Conservation (phyloP, 2,888 invertebrate species). For the Chrysomela aeneicollis region DNA sequence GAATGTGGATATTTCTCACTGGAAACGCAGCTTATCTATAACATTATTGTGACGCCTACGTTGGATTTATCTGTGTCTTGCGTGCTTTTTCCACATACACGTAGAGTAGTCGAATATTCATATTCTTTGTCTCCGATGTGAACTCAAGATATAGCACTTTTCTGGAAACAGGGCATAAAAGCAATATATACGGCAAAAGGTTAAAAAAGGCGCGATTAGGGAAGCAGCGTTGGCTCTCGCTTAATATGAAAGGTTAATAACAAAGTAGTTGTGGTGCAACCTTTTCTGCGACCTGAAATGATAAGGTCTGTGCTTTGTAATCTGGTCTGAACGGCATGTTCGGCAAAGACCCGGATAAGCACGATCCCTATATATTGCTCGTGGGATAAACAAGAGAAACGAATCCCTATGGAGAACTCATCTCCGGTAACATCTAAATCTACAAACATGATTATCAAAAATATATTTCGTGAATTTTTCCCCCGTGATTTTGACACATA, state of each 20-base stretch:
- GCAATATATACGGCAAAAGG: slow-evolving; percentile 46
- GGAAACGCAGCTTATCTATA: neutral
- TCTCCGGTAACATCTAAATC: neutral
- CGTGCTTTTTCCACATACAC: slow-evolving; percentile 8
- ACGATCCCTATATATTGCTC: slow-evolving; percentile 39
- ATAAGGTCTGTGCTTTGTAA: slow-evolving; percentile 53
- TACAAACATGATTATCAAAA: neutral
- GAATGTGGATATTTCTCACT: neutral
- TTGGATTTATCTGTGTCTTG: neutral
- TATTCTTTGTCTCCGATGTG: slow-evolving; percentile 17
- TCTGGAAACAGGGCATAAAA: slow-evolving; percentile 32
- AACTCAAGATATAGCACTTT: slow-evolving; percentile 13
- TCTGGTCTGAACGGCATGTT: slow-evolving; percentile 42
- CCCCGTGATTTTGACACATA: too few relatives aligned
- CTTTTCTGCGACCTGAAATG: slow-evolving; percentile 55
- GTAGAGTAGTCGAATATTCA: slow-evolving; percentile 14
- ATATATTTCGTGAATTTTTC: neutral
- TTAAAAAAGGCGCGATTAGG: slow-evolving; percentile 51
- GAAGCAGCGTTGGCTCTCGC: slow-evolving; percentile 46
- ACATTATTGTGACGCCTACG: neutral
- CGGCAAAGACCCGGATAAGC: slow-evolving; percentile 31
- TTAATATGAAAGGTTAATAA: slow-evolving; percentile 56
- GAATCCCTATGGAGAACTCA: neutral
- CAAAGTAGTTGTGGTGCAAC: slow-evolving; percentile 56
- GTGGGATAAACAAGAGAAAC: neutral